Evolutionary conservation across 1,140 invertebrate species (phyloP).

Genomic region (Chironomus tepperi): DNA sequence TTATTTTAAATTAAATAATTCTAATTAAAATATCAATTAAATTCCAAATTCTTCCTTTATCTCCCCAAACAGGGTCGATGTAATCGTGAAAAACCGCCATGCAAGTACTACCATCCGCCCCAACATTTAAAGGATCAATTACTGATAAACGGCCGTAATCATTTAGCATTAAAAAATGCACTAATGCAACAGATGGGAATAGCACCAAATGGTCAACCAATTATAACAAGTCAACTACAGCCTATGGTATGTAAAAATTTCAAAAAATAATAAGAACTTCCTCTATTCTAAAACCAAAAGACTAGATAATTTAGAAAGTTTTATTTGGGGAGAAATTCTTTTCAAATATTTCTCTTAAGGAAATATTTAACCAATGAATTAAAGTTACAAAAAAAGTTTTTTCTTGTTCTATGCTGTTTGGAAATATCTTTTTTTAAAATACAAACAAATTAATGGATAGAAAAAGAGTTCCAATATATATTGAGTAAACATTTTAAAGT

Average conservation of each 20-base stretch:
- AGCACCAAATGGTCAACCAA: constrained; percentile 65
- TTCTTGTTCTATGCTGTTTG: no score
- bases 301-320: no score
- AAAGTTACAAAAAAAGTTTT: no score
- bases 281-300: background rate
- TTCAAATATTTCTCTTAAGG: no score
- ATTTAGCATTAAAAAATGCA: constrained; percentile 94
- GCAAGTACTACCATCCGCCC: constrained; percentile 99
- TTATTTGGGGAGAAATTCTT: no score
- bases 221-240: constrained; percentile 83
- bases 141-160: constrained; percentile 98
- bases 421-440: no score
- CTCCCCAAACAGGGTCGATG: constrained; percentile 86
- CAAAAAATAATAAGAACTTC: background rate
- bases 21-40: constrained; percentile 22
- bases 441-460: no score
- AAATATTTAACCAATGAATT: no score
- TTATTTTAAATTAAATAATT: no score
- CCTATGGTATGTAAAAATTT: constrained; percentile 69
- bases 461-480: no score
- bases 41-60: no score
- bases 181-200: constrained; percentile 93
- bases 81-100: constrained; percentile 98
- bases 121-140: constrained; percentile 99
- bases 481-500: no score